Base-by-base conservation (phyloP, 2,113 vertebrate species). In the Tinamus guttatus region DNA sequence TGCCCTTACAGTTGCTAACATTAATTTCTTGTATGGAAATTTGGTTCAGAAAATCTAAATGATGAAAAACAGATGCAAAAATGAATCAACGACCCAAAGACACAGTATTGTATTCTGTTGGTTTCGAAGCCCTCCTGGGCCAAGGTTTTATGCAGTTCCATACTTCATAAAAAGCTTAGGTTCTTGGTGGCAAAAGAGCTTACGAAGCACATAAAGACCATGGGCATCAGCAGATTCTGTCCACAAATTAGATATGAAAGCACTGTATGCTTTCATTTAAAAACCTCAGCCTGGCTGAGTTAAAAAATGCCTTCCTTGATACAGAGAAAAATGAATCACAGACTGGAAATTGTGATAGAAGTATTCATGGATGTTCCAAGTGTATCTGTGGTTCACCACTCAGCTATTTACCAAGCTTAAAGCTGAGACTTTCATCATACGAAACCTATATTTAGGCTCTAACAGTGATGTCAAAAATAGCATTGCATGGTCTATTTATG, bases 171-270 rank as follows among this genome's bases (percentile, higher is more conserved):
- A 74, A 68, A 93, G 86, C 3, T 60, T 47, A 93, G 89, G 85
- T 77, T 94, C 95, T 94, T 73, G 30, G 81, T 85, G 95, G 97
- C 64, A 69, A 64, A 85, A 81, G 89, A 85, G 97, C 97, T 98
- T 98, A 97, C 96, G 76, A 91, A 97, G 97, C 97, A 98, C 95
- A 93, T 94, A 89, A 93, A 85, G 88, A 97, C 22, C 73, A 83
- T 27, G 71, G 77, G 75, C 95, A 96, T 98, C 97, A 98, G 98
- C 97, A 41, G 65, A 97, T 97, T 97, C 90, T 93, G 52, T 81
- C 98, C 97, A 97, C 98, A 98, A 98, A 98, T 98, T 97, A 97
- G 90, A 97, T 94, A 95, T 5, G 62, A 96, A 97, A 85, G 92
- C 73, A 92, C 74, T 81, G 75, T 63, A 65, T 91, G 83, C 87